Base-by-base conservation (phyloP, 2,113 vertebrate species). In the Turdus rufiventris region DNA sequence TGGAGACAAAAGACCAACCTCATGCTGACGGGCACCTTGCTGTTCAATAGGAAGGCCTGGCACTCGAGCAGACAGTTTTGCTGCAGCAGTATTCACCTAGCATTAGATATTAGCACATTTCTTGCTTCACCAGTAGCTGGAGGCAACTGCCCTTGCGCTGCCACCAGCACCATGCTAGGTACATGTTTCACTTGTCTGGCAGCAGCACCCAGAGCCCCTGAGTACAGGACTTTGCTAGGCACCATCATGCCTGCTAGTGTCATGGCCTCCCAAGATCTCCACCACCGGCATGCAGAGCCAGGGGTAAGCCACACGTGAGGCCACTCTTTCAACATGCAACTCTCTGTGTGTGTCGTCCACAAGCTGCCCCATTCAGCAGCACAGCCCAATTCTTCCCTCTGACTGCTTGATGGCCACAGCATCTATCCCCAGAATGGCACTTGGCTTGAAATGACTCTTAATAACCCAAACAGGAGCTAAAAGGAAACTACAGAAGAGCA, bases 311-410 rank as follows among this genome's bases (percentile, higher is more conserved):
- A 4, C 3, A 2, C 0, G 14, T 0, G 1, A 88, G 36, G 31
- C 17, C 2, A 1, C 42, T 2, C 3, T 50, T 58, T 29, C 1
- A 5, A 86, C 26, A 43, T 47, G 34, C 34, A 86, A 11, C 33
- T 45, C 2, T 0, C 34, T 24, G 28, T 2, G 12, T 36, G 56
- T 50, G 34, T 0, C 0, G 42, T 4, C 40, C n/a, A 31, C 42
- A 38, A 36, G 17, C 56, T 82, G 75, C 21, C 79, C 48, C 61
- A 4, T 20, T 50, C 75, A 78, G 58, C 43, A 82, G 53, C 75
- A 74, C 3, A 5, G 63, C 31, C 68, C 6, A 1, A 3, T 36
- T 70, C 51, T 71, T 33, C 68, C 34, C 60, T 78, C 51, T 45
- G 0, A 0, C 70, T 50, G 51, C 25, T 34, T 20, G 5, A 50